Percentiles rank a stretch among this genome's conserved stretches.
Evolutionary conservation across 1,140 invertebrate genomes (phyloP).

Genomic region (Bathynomus jamesi): DNA sequence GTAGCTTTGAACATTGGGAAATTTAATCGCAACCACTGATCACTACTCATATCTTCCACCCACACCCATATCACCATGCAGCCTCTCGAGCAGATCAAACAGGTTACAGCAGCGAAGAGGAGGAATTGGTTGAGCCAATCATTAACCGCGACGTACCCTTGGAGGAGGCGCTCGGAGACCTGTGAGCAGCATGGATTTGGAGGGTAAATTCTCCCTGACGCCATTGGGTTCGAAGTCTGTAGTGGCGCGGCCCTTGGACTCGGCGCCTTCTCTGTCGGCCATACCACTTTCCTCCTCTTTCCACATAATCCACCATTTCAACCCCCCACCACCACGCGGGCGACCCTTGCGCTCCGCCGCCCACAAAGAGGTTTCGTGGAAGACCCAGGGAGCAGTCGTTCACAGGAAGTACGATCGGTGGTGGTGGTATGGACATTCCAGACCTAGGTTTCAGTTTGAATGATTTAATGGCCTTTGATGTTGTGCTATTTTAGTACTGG

Average conservation of each 20-base stretch:
- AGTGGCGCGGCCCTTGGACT: conserved; percentile 15
- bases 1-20: conserved; percentile 31
- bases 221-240: conserved; percentile 7
- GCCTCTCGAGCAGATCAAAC: conserved; percentile 23
- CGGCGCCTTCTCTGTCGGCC: not conserved
- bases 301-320: not conserved
- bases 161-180: conserved; percentile 30
- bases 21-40: conserved; percentile 29
- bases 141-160: conserved; percentile 27
- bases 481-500: conserved; percentile 30
- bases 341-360: conserved; percentile 11
- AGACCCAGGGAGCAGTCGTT: conserved; percentile 34
- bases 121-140: conserved; percentile 27
- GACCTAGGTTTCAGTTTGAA: conserved; percentile 36
- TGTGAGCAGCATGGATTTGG: conserved; percentile 35
- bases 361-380: conserved; percentile 26
- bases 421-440: conserved; percentile 36
- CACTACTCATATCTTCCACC: conserved; percentile 35
- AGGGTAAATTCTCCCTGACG: conserved; percentile 20
- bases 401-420: conserved; percentile 35
- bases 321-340: conserved; percentile 14
- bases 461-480: conserved; percentile 35
- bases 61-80: conserved; percentile 33
- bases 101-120: conserved; percentile 23
- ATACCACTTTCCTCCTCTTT: not conserved